Conservation (phyloP, 2,797 vertebrate genomes). For the Staurois parvus region DNA sequence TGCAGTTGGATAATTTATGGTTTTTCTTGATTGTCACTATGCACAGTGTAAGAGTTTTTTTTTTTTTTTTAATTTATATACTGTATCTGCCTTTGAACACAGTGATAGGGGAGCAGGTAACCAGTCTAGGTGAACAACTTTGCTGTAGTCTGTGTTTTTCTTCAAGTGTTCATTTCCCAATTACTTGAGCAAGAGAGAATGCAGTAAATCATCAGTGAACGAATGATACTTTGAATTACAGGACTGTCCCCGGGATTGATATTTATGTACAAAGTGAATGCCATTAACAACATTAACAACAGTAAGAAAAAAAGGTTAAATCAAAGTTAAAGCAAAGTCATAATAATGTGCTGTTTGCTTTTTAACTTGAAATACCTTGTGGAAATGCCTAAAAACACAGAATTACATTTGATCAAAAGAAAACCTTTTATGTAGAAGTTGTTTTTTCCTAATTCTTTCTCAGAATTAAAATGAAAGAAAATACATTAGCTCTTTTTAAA, state of each 20-base stretch:
- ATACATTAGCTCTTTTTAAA: too few species aligned
- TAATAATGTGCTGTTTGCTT: conserved; percentile 1
- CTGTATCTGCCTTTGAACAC: neutral
- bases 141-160: conserved; percentile 4
- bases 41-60: neutral
- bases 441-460: neutral
- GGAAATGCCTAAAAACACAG: neutral
- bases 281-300: conserved; percentile 24
- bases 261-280: conserved; percentile 48
- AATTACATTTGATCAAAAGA: neutral
- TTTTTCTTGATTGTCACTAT: too few species aligned
- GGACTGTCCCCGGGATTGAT: conserved; percentile 43
- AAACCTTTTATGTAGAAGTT: conserved; percentile 1
- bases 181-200: conserved; percentile 45
- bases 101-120: neutral
- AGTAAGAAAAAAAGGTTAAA: conserved; percentile 52
- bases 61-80: conserved; percentile 15
- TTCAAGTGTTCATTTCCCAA: conserved; percentile 53
- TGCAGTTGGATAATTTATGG: too few species aligned
- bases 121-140: conserved; percentile 7
- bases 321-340: conserved; percentile 57
- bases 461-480: neutral
- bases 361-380: conserved; percentile 3
- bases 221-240: conserved; percentile 48
- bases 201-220: conserved; percentile 52